Evolutionary conservation across 2,797 vertebrate genomes (phyloP).

Genomic region (Lagorchestes hirsutus): DNA sequence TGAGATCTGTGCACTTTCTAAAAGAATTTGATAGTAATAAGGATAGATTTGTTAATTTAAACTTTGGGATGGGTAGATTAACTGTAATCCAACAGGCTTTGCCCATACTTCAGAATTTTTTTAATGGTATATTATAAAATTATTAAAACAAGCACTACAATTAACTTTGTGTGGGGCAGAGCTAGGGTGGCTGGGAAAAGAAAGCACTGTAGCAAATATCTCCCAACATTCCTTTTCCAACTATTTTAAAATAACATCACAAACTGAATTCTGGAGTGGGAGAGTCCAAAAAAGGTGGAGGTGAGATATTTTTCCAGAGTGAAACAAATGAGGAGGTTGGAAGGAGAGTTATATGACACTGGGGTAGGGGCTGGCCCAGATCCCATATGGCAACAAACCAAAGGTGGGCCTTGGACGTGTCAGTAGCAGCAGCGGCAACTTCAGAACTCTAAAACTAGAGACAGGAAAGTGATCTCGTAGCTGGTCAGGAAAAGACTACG

Average conservation of each 20-base stretch:
- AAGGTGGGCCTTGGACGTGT: not conserved
- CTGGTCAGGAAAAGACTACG: not conserved
- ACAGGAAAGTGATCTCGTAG: not conserved
- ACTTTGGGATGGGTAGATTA: not conserved
- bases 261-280: not conserved
- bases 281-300: not conserved
- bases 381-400: not conserved
- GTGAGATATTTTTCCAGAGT: not conserved
- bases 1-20: not conserved
- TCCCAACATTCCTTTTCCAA: not conserved
- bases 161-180: not conserved
- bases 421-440: not conserved
- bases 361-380: not conserved
- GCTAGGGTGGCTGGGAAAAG: not conserved
- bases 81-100: not conserved
- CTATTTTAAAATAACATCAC: not conserved
- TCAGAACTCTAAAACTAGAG: not conserved
- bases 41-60: not conserved
- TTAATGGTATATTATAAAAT: not conserved
- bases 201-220: not conserved
- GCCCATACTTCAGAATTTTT: too few species aligned
- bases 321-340: not conserved
- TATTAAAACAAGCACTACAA: not conserved
- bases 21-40: not conserved
- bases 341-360: not conserved